phyloP scores from a whole-genome alignment of 2,113 vertebrate species.

The Trematomus loennbergii region DNA sequence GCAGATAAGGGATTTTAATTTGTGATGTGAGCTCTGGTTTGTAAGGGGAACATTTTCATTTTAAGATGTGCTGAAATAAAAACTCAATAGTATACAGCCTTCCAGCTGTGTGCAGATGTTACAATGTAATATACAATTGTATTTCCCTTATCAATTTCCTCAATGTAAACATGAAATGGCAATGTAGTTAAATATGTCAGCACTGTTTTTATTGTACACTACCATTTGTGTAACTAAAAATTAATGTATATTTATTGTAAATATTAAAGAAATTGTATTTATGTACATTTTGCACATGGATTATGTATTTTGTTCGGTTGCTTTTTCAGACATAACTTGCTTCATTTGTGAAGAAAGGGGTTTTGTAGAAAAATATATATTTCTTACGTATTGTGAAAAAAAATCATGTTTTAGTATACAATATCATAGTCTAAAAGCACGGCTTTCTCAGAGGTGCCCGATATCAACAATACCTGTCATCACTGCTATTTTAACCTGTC shows the following conservation, averaged over 20 bases:
- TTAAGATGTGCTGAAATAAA: conserved; percentile 41
- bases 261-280: conserved; percentile 82
- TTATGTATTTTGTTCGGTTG: conserved; percentile 13
- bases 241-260: conserved; percentile 84
- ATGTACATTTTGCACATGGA: conserved; percentile 71
- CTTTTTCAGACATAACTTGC: too few relatives aligned
- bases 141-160: conserved; percentile 38
- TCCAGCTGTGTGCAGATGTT: conserved; percentile 14
- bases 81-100: conserved; percentile 5
- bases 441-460: not conserved
- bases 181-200: conserved; percentile 66
- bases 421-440: not conserved
- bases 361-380: not conserved
- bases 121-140: conserved; percentile 8
- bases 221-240: conserved; percentile 58
- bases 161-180: conserved; percentile 45
- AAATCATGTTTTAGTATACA: not conserved
- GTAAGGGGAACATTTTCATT: conserved; percentile 9
- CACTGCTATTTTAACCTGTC: conserved; percentile 10
- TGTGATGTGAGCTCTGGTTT: conserved; percentile 39
- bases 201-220: conserved; percentile 75
- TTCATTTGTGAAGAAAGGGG: too few relatives aligned
- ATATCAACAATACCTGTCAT: not conserved
- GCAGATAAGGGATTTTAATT: conserved; percentile 19
- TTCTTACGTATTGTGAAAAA: too few relatives aligned